Base-by-base conservation (phyloP, 2,888 invertebrate genomes). In the Diadegma fenestrale region DNA sequence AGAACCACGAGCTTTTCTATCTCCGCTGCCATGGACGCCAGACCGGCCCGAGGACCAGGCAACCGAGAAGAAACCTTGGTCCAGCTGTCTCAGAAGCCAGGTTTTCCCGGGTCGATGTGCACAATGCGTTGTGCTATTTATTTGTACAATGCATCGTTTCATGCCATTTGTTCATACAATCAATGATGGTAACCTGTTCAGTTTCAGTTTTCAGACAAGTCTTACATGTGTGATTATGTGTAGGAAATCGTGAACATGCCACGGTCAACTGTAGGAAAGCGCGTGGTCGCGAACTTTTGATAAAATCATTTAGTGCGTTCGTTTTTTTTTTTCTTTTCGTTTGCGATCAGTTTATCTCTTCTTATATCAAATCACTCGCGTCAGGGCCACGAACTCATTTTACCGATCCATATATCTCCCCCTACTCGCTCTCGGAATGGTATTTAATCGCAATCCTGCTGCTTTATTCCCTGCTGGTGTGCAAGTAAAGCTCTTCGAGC, bases 371-470 rank as follows among this genome's bases (percentile, higher is more conserved):
- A 81, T 81, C 61, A 54, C 73, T 75, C 61, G 77, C 64, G 41
- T 48, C 77, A 51, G 48, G 71, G 71, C 48, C 63, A 69, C 61
- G 30, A 43, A 54, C 45, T 61, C 69, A 45, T 48, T 61, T 33
- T 14, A 45, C 58, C 58, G 61, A 19, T 43, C 69, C 61, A 73
- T 80, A 64, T 66, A 73, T 58, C 75, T n/a, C 37, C 48, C 30
- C 19, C 69, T 43, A 19, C 45, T 61, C n/a, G 63, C 61, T 48
- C 7, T 12, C 58, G 64, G 64, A 64, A 33, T 51, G 58, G 37
- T 37, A 64, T 75, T 80, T 81, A 84, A 84, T 80, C 77, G 80
- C 84, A 72, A 69, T 69, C 72, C 68, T 61, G 68, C 51, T 78
- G 68, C 51, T 78, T 84, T 81, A 58, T 75, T 82, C 41, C 61